Percentiles rank a stretch among this genome's conserved stretches.
These are phyloP conservation scores for Mesoclemmys tuberculata DNA, from an alignment of 2,113 vertebrate genomes.

Conservation along the genomic window DNA sequence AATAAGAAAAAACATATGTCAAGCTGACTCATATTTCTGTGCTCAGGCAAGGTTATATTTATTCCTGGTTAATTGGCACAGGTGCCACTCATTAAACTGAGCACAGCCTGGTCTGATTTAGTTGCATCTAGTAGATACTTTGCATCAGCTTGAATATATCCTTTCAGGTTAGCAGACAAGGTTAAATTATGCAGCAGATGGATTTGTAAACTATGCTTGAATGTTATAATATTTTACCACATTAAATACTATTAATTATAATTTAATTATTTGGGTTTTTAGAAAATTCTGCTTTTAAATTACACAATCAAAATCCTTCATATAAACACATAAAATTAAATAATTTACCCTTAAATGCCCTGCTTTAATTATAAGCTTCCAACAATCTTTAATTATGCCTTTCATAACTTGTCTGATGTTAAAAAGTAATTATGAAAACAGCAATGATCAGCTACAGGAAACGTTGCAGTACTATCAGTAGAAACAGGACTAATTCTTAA, in stretches of 20 bases:
- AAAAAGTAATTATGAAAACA: not conserved
- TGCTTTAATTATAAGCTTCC: not conserved
- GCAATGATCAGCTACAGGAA: not conserved
- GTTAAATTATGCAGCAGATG: not conserved
- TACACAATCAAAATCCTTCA: not conserved
- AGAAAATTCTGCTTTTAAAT: not conserved
- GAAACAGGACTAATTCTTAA: not conserved
- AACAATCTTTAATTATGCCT: not conserved
- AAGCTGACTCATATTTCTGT: accelerated
- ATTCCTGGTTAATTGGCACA: not conserved
- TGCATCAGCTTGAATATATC: not conserved
- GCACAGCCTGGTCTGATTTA: not conserved
- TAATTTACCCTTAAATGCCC: not conserved
- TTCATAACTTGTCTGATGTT: not conserved
- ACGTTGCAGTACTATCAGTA: not conserved
- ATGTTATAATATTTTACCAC: not conserved
- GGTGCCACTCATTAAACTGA: not conserved
- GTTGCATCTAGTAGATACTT: not conserved
- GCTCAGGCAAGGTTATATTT: not conserved
- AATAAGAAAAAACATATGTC: not conserved
- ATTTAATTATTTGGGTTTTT: not conserved
- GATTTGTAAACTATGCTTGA: not conserved
- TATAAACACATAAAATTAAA: not conserved
- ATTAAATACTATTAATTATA: not conserved
- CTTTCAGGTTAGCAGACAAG: not conserved